Percentiles rank a stretch among this genome's conserved stretches.
Conservation (phyloP, 2,888 invertebrate genomes). For the Dicyrtoma fusca region DNA sequence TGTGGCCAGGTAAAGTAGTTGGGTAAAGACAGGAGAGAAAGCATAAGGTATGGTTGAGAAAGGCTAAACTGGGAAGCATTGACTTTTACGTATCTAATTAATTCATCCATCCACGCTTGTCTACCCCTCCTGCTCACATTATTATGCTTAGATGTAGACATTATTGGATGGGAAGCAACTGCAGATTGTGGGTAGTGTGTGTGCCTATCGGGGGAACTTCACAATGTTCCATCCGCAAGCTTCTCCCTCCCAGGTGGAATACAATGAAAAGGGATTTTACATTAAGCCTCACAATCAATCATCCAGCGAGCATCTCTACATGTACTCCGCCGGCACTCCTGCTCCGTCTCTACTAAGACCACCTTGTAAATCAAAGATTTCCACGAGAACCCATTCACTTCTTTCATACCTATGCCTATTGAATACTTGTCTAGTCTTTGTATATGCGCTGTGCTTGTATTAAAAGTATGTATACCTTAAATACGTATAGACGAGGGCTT, state of each 20-base stretch:
- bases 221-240: not conserved
- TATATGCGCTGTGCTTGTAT: no score
- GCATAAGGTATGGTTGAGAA: no score
- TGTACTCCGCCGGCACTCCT: slow-evolving; percentile 19
- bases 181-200: not conserved
- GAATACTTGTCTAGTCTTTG: not conserved
- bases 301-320: slow-evolving; percentile 32
- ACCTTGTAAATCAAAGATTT: not conserved
- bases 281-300: slow-evolving; percentile 43
- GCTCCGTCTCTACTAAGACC: slow-evolving; percentile 2
- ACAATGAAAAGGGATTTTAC: slow-evolving; percentile 41
- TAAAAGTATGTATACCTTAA: no score
- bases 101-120: slow-evolving; percentile 20
- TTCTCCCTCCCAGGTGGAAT: slow-evolving; percentile 39
- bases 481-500: no score
- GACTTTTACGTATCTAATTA: slow-evolving; percentile 21
- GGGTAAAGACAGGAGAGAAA: no score
- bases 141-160: no score
- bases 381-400: not conserved
- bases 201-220: not conserved
- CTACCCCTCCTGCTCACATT: not conserved
- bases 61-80: no score
- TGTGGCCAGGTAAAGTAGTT: no score
- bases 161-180: no score
- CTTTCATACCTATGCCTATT: not conserved